phyloP scores from a whole-genome alignment of 2,797 vertebrate genomes.

The Decapterus maruadsi region DNA sequence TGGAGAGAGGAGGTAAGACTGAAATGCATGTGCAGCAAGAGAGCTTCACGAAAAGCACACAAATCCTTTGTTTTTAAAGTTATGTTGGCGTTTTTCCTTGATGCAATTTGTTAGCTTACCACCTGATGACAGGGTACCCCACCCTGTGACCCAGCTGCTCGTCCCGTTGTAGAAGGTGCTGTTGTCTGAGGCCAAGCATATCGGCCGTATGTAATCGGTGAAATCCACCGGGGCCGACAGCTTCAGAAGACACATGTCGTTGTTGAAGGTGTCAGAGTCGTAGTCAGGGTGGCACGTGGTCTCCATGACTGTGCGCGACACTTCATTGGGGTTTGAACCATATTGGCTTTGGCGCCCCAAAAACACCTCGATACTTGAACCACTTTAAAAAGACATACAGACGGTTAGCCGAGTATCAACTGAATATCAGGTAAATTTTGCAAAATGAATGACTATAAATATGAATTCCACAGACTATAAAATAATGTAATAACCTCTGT shows the following conservation, averaged over 20 bases:
- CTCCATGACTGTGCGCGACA: fast-evolving
- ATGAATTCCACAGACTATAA: too few relatives aligned
- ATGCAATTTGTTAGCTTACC: constrained; percentile 31
- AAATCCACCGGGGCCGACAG: constrained; percentile 57
- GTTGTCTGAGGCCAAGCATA: constrained; percentile 74
- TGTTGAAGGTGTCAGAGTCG: fast-evolving
- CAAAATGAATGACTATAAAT: too few relatives aligned
- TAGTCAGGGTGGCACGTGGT: neutral
- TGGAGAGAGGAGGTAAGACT: neutral
- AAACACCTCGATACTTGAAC: too few relatives aligned
- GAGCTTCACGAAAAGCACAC: too few relatives aligned
- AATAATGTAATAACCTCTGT: too few relatives aligned
- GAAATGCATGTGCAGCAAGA: too few relatives aligned
- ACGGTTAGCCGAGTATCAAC: neutral
- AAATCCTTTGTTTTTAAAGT: neutral
- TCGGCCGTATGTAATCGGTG: constrained; percentile 67
- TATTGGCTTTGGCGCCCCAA: constrained; percentile 16
- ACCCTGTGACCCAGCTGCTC: constrained; percentile 58
- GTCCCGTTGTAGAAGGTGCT: constrained; percentile 49
- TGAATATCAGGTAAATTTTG: neutral
- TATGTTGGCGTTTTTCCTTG: neutral
- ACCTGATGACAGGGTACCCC: fast-evolving
- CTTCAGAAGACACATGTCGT: constrained; percentile 61
- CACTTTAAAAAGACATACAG: neutral
- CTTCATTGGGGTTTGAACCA: neutral